A percentile compares a stretch with the other conserved stretches of the same genome.
Conservation (phyloP, 2,113 vertebrate species). For the Lontra canadensis region DNA sequence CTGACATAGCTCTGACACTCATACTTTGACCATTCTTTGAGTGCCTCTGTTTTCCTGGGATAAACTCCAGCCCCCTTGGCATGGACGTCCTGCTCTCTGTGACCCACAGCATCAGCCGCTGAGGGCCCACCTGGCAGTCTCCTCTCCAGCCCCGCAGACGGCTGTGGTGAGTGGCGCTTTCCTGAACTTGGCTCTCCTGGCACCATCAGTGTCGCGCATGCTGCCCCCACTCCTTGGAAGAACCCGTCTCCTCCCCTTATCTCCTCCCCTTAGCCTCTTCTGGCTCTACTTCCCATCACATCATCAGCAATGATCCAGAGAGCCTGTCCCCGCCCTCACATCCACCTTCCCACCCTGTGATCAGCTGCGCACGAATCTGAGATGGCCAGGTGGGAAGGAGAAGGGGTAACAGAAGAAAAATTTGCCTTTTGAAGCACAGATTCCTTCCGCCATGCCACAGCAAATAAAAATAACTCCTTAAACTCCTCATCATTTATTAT, state of each 20-base stretch:
- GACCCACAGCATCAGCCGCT: neutral
- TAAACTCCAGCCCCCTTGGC: neutral
- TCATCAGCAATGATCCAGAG: neutral
- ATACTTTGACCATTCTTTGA: neutral
- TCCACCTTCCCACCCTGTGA: neutral
- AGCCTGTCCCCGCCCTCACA: fast-evolving
- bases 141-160: neutral
- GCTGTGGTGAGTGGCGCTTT: fast-evolving
- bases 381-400: neutral
- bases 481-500: neutral
- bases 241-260: neutral
- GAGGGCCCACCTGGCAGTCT: fast-evolving
- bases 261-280: neutral
- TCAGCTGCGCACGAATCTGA: neutral
- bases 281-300: neutral
- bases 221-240: neutral
- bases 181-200: neutral
- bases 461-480: neutral
- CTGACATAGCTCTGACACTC: neutral
- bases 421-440: neutral
- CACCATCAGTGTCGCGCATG: neutral
- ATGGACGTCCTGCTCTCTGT: neutral
- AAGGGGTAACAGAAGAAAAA: neutral
- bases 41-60: neutral
- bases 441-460: neutral